These are phyloP conservation scores for Xylocampa areola DNA, from an alignment of 2,888 invertebrate genomes.

Conservation along the genomic window DNA sequence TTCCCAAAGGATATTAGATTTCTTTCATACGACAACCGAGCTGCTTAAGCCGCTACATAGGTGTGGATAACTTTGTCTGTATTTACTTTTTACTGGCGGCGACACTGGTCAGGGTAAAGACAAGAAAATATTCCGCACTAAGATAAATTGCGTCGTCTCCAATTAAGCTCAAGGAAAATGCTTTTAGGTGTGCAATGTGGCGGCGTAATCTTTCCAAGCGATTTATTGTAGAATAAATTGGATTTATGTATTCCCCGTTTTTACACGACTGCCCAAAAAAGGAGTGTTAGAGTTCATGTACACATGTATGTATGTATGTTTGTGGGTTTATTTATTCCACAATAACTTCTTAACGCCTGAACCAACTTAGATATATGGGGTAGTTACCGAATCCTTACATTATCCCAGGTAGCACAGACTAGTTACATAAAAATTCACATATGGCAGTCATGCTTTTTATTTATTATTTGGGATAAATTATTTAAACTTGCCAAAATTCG, in stretches of 20 bases:
- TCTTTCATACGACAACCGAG: constrained; percentile 65
- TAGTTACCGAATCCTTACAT: no score
- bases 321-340: no score
- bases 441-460: no score
- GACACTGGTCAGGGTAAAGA: constrained; percentile 31
- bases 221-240: constrained; percentile 19
- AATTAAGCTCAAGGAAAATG: constrained; percentile 61
- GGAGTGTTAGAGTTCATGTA: no score
- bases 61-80: constrained; percentile 66
- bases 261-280: no score
- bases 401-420: no score
- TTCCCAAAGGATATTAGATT: constrained; percentile 79
- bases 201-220: constrained; percentile 39
- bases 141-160: constrained; percentile 61
- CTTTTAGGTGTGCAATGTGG: constrained; percentile 54
- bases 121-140: constrained; percentile 57
- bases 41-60: constrained; percentile 59
- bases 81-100: constrained; percentile 61
- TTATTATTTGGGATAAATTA: no score
- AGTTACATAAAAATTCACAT: no score
- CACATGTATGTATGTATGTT: no score
- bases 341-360: no score
- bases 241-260: constrained; percentile 1
- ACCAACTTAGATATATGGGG: no score
- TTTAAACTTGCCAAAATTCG: no score